Evolutionary conservation across 2,797 vertebrate genomes (phyloP), one percentile per base, ranked within the genome.

Genomic region (Anniella stebbinsi): DNA sequence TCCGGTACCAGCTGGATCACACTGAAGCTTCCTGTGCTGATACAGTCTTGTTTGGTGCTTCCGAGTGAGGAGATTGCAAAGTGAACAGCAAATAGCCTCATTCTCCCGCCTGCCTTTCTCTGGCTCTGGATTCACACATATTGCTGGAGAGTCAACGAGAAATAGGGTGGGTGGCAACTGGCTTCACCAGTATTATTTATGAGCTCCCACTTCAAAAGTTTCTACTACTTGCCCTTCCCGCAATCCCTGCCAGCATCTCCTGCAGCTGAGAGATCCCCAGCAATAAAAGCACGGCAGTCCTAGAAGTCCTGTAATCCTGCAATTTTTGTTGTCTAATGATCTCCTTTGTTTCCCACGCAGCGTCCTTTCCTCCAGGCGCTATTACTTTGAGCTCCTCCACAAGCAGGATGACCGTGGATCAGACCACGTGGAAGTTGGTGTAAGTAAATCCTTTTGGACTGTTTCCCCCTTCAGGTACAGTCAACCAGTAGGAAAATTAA

Each of bases 321-420:
- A 10, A 45, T 66, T 48, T 15, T 0, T 15, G 17, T 0, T 66
- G 90, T n/a, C 70, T 90, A 12, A 91, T 10, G 0, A 1, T 4
- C 82, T n/a, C 4, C 63, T 82, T 51, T 36, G 60, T 11, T 1
- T 72, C 30, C 28, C 4, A 11, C 0, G 0, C 86, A 93, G 91
- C 66, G 94, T 93, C 89, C 73, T 95, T 92, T 98, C 98, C 70
- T 99, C 99, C 92, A 97, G 98, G 78, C 98, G 97, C 30, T 99
- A 99, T 97, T 99, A 99, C 98, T 99, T 99, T 0, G 99, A 99
- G 97, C 97, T 99, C 94, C 98, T 99, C 86, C 99, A 99, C 97
- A 99, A 99, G 93, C 99, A 99, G 88, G 99, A 99, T 0, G 98
- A 99, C 97, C 98, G 97, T 30, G 99, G 99, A 86, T 99, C 99